A percentile compares a stretch with the other conserved stretches of the same genome.
phyloP scores from a whole-genome alignment of 2,888 invertebrate species.

The Pollenia angustigena region DNA sequence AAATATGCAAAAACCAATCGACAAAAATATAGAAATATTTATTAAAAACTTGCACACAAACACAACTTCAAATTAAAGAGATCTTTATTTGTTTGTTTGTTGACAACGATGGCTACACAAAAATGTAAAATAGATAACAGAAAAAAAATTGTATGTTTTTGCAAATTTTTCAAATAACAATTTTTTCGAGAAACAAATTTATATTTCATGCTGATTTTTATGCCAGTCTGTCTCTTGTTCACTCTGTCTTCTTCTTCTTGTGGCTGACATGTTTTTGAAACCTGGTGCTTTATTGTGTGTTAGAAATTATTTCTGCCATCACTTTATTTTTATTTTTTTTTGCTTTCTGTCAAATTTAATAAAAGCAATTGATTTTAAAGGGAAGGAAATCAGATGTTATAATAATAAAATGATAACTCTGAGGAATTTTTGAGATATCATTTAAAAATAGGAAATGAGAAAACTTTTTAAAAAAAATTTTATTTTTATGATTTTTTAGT shows the following conservation, averaged over 20 bases:
- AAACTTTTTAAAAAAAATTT: no score
- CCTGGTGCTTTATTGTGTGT: constrained; percentile 31
- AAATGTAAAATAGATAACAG: not conserved
- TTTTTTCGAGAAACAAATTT: constrained; percentile 1
- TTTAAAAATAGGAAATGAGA: not conserved
- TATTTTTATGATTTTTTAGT: no score
- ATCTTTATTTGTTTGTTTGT: constrained; percentile 23
- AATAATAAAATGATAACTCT: not conserved
- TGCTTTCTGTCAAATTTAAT: constrained; percentile 21
- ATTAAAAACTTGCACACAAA: constrained; percentile 47
- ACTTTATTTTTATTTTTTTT: not conserved
- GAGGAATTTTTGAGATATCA: not conserved
- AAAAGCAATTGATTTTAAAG: constrained; percentile 29
- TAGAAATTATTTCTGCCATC: constrained; percentile 38
- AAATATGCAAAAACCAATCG: constrained; percentile 56
- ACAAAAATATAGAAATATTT: constrained; percentile 1
- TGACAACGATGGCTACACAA: not conserved
- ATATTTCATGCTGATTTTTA: constrained; percentile 38
- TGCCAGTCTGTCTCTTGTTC: not conserved
- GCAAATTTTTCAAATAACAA: constrained; percentile 24
- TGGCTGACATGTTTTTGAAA: constrained; percentile 34
- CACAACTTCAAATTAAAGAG: constrained; percentile 30
- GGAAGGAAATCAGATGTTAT: not conserved
- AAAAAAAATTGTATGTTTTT: not conserved
- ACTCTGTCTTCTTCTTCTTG: not conserved